phyloP scores from a whole-genome alignment of 2,888 invertebrate genomes.

The Mellilla xanthometata region DNA sequence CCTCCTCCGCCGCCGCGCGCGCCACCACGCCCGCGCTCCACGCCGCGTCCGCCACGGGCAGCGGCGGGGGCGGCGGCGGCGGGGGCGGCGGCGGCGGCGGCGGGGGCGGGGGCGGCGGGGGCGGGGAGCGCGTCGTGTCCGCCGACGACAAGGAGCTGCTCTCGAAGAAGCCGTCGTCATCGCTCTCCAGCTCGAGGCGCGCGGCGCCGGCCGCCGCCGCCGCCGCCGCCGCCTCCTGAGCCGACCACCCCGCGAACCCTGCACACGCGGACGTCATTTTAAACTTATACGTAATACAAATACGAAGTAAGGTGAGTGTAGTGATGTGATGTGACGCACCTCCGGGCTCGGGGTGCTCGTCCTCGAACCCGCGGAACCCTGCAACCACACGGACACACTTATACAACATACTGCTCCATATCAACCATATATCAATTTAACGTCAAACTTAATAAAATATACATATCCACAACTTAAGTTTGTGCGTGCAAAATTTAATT shows the following conservation, averaged over 20 bases:
- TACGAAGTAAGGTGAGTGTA: no score
- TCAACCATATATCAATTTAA: no score
- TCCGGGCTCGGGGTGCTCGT: constrained; percentile 30
- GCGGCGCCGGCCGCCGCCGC: constrained; percentile 25
- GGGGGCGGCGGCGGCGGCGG: constrained; percentile 23
- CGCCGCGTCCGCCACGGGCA: constrained; percentile 37
- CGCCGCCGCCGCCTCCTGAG: constrained; percentile 33
- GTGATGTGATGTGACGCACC: constrained; percentile 35
- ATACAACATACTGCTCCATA: no score
- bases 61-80: constrained; percentile 23
- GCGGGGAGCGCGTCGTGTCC: constrained; percentile 37
- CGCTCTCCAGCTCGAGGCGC: constrained; percentile 43
- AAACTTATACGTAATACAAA: no score
- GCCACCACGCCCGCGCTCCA: constrained; percentile 26
- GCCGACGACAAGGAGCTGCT: constrained; percentile 51
- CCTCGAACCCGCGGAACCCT: constrained; percentile 51
- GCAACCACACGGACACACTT: constrained; percentile 23
- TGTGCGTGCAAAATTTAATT: no score
- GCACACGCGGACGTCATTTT: constrained; percentile 1
- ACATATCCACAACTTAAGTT: no score
- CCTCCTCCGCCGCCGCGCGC: constrained; percentile 35
- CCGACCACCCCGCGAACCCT: constrained; percentile 49
- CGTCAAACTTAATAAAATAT: no score
- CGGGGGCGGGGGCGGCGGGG: constrained; percentile 34
- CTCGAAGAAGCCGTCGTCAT: constrained; percentile 75